Evolutionary conservation across 2,888 invertebrate species (phyloP).

Genomic region (Eulithis testata): DNA sequence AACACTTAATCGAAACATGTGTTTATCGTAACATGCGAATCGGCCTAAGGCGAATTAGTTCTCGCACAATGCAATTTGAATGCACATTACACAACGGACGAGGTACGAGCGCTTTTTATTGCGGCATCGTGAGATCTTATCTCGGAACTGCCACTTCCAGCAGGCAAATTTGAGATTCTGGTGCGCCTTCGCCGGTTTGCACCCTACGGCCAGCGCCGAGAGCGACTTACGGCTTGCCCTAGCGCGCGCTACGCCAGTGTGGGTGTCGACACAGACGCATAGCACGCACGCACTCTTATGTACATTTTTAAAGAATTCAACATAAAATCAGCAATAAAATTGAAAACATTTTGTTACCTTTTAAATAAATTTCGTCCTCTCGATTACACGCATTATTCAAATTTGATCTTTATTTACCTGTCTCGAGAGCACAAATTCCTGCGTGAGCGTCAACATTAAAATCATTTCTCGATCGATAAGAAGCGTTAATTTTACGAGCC

Average conservation of each 20-base stretch:
- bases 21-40: constrained; percentile 83
- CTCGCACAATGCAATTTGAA: constrained; percentile 85
- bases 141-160: constrained; percentile 84
- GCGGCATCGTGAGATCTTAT: constrained; percentile 85
- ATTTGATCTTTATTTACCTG: constrained; percentile 64
- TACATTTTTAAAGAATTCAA: constrained; percentile 81
- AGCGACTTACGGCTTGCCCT: constrained; percentile 58
- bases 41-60: constrained; percentile 84
- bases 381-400: constrained; percentile 54
- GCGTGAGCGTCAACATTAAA: constrained; percentile 57
- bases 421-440: constrained; percentile 64
- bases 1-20: constrained; percentile 81
- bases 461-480: constrained; percentile 83
- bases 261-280: constrained; percentile 64
- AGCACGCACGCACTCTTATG: constrained; percentile 67
- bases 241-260: constrained; percentile 56
- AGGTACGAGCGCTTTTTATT: constrained; percentile 83
- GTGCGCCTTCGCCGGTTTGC: constrained; percentile 56
- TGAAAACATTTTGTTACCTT: constrained; percentile 84
- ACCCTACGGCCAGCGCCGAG: constrained; percentile 63
- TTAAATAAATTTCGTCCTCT: constrained; percentile 79
- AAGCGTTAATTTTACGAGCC: constrained; percentile 84
- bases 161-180: constrained; percentile 82
- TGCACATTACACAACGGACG: constrained; percentile 85
- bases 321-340: constrained; percentile 84